Evolutionary conservation across 2,113 vertebrate species (phyloP).

Genomic region (Origma solitaria): DNA sequence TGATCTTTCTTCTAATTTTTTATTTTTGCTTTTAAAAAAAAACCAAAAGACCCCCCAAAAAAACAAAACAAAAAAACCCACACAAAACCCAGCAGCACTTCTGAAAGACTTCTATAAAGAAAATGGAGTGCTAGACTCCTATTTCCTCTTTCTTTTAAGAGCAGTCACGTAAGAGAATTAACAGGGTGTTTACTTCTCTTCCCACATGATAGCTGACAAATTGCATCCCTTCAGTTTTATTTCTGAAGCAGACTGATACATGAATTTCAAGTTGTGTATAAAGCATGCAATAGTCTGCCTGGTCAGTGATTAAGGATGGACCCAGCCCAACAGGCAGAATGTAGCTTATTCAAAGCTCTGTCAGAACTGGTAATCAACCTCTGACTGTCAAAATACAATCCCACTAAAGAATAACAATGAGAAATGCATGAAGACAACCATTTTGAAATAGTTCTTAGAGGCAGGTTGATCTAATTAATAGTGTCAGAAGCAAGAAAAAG

Average conservation of each 20-base stretch:
- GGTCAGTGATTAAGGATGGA: constrained; percentile 51
- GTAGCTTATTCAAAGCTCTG: constrained; percentile 42
- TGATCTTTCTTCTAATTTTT: background rate
- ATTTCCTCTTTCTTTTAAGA: constrained; percentile 59
- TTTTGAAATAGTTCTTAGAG: constrained; percentile 29
- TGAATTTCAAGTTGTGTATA: constrained; percentile 19
- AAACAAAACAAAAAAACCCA: no score
- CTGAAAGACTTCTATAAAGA: background rate
- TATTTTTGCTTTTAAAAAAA: background rate
- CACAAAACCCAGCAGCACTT: background rate
- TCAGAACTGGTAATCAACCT: constrained; percentile 53
- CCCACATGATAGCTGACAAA: constrained; percentile 50
- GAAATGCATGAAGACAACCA: constrained; percentile 38
- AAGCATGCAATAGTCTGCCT: background rate
- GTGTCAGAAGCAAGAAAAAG: constrained; percentile 61
- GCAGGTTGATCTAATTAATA: constrained; percentile 64
- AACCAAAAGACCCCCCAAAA: background rate
- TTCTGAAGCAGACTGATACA: constrained; percentile 34
- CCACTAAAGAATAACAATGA: constrained; percentile 28
- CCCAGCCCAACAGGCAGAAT: constrained; percentile 35
- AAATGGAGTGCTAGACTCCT: constrained; percentile 30
- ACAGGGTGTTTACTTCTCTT: constrained; percentile 50
- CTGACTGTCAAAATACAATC: constrained; percentile 62
- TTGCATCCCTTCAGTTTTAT: constrained; percentile 32
- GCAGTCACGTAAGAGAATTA: constrained; percentile 35